Conservation (phyloP, 2,888 invertebrate species). For the Chrysolina oricalcia region DNA sequence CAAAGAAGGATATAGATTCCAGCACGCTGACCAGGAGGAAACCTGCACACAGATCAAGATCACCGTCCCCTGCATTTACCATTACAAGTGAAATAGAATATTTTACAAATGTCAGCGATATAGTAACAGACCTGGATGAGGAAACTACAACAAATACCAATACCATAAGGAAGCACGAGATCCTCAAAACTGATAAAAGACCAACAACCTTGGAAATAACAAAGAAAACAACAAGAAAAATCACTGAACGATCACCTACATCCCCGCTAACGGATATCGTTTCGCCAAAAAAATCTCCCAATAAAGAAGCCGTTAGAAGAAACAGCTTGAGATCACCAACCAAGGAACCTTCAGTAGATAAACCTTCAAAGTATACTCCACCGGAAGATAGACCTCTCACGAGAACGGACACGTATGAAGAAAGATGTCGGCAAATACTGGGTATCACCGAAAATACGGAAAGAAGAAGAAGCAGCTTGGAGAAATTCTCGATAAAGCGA, state of each 20-base stretch:
- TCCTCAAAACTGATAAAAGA: constrained; percentile 47
- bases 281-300: constrained; percentile 55
- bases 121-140: constrained; percentile 67
- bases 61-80: constrained; percentile 62
- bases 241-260: constrained; percentile 65
- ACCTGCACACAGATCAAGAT: constrained; percentile 56
- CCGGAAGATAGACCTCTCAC: constrained; percentile 73
- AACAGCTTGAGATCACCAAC: constrained; percentile 69
- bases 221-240: constrained; percentile 60
- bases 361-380: constrained; percentile 68
- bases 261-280: constrained; percentile 59
- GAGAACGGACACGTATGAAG: constrained; percentile 83
- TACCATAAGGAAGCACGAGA: neutral
- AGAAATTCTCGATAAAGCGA: constrained; percentile 48
- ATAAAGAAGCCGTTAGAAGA: constrained; percentile 67
- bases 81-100: constrained; percentile 75
- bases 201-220: constrained; percentile 60
- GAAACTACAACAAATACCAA: constrained; percentile 54
- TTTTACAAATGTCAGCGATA: constrained; percentile 60
- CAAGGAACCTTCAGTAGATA: constrained; percentile 54
- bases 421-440: constrained; percentile 81
- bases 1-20: constrained; percentile 55
- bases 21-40: constrained; percentile 61
- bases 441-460: constrained; percentile 75
- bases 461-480: constrained; percentile 58